Evolutionary conservation across 1,140 invertebrate species (phyloP).

Genomic region (Campoletis sonorensis): DNA sequence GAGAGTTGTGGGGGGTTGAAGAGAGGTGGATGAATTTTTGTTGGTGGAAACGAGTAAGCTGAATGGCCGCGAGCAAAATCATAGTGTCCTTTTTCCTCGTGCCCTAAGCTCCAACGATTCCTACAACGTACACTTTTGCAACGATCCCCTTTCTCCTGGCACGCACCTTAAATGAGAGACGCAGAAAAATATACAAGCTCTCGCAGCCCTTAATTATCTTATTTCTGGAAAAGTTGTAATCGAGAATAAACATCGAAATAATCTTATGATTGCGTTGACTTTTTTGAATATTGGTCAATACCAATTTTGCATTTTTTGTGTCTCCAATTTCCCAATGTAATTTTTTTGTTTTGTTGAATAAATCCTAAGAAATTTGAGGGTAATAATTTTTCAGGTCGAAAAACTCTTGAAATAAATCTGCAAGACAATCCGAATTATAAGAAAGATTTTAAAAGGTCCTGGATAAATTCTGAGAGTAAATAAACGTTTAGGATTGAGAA

Average conservation of each 20-base stretch:
- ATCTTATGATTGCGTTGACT: conserved; percentile 45
- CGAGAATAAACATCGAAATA: conserved; percentile 69
- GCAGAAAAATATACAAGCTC: conserved; percentile 55
- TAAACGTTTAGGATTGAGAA: conserved; percentile 21
- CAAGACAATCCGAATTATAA: neutral
- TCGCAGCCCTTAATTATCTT: conserved; percentile 69
- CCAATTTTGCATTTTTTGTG: neutral
- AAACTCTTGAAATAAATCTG: neutral
- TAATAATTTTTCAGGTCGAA: no score
- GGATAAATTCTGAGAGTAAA: neutral
- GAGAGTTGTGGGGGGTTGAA: conserved; percentile 55
- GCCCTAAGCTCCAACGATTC: neutral
- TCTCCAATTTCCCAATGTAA: neutral
- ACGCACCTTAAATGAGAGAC: conserved; percentile 22
- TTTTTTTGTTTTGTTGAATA: neutral
- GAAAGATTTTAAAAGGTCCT: neutral
- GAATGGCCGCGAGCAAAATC: conserved; percentile 5
- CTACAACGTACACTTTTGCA: conserved; percentile 26
- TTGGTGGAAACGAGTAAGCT: conserved; percentile 23
- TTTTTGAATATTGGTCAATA: neutral
- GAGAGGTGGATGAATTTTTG: neutral
- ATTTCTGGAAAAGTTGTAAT: conserved; percentile 73
- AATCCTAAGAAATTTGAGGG: neutral
- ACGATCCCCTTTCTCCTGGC: conserved; percentile 23
- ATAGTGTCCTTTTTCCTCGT: conserved; percentile 12